Evolutionary conservation across 1,140 invertebrate species (phyloP).

Genomic region (Metopolophium dirhodum): DNA sequence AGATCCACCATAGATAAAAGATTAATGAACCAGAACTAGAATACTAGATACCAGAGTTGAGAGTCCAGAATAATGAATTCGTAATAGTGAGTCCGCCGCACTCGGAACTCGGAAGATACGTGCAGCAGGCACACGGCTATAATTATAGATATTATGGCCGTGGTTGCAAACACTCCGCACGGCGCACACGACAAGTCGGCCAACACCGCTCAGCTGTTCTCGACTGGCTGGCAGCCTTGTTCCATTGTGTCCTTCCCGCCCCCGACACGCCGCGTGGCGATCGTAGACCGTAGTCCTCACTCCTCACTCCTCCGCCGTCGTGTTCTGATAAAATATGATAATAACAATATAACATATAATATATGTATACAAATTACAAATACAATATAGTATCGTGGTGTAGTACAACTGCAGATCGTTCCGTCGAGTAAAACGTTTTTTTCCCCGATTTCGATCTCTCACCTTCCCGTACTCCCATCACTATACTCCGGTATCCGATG

Average conservation of each 20-base stretch:
- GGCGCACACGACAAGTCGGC: background rate
- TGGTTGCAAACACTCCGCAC: background rate
- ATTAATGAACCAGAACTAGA: too few relatives aligned
- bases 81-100: too few relatives aligned
- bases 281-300: background rate
- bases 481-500: background rate
- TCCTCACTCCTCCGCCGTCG: background rate
- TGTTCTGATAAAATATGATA: background rate
- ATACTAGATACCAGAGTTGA: too few relatives aligned
- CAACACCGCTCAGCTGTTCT: slow-evolving; percentile 20
- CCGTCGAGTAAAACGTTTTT: background rate
- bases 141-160: too few relatives aligned
- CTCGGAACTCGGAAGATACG: too few relatives aligned
- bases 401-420: background rate
- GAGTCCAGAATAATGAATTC: too few relatives aligned
- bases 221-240: slow-evolving; percentile 20
- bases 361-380: background rate
- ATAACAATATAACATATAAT: background rate
- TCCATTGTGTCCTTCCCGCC: slow-evolving; percentile 20
- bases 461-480: too few relatives aligned
- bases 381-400: background rate
- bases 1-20: too few relatives aligned
- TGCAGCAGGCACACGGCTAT: too few relatives aligned
- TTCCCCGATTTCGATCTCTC: background rate
- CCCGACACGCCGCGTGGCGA: background rate